phyloP scores from a whole-genome alignment of 2,113 vertebrate species.

The Phodopus roborovskii region DNA sequence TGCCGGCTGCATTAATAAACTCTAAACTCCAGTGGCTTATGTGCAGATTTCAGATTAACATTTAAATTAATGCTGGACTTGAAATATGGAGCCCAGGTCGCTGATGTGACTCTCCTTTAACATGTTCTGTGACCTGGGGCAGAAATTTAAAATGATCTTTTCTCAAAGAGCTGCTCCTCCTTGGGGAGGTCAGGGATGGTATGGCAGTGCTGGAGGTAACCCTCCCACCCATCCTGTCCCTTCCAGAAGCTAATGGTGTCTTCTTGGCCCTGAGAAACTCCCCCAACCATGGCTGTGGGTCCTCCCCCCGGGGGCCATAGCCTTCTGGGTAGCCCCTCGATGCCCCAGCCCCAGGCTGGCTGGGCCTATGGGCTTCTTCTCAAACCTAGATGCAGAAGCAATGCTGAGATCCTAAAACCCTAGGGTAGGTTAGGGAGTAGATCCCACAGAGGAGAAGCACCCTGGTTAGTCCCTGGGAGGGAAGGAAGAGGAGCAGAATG shows the following conservation, averaged over 20 bases:
- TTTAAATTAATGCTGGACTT: conserved; percentile 82
- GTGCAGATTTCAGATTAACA: conserved; percentile 81
- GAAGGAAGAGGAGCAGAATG: not conserved
- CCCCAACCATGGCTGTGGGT: not conserved
- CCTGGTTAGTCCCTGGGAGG: not conserved
- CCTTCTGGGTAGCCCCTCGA: not conserved
- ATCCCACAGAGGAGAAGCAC: not conserved
- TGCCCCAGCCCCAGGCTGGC: not conserved
- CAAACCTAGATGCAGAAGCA: not conserved
- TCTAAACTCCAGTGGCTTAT: conserved; percentile 76
- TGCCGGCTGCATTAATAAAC: conserved; percentile 79
- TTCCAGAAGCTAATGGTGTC: not conserved
- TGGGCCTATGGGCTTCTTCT: not conserved
- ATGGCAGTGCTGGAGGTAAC: not conserved
- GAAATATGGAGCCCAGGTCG: conserved; percentile 76
- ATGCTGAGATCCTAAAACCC: not conserved
- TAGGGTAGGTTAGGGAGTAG: too few species aligned
- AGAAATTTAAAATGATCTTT: conserved; percentile 73
- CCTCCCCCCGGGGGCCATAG: not conserved
- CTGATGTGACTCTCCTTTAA: conserved; percentile 70
- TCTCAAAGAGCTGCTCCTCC: not conserved
- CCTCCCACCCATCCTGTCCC: not conserved
- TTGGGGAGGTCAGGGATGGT: conserved; percentile 7
- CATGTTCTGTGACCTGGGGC: conserved; percentile 82
- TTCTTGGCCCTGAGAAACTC: not conserved